Conservation (phyloP, 2,888 invertebrate genomes). For the Idaea biselata region DNA sequence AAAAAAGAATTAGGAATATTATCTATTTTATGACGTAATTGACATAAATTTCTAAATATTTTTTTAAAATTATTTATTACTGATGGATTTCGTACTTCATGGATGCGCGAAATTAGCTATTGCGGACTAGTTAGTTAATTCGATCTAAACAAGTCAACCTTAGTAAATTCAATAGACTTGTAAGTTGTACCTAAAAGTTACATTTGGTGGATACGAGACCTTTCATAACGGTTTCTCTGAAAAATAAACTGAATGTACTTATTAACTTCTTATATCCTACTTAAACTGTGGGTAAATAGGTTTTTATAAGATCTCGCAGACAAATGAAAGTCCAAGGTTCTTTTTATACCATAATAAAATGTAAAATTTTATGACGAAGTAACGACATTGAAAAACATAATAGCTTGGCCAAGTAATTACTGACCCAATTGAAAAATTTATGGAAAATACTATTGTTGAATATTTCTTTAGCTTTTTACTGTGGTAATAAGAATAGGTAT, state of each 20-base stretch:
- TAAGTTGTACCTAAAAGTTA: no score
- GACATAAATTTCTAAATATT: no score
- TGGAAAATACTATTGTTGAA: slow-evolving; percentile 21
- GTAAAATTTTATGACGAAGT: slow-evolving; percentile 47
- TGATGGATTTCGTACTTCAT: no score
- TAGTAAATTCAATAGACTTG: no score
- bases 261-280: neutral
- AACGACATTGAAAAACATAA: slow-evolving; percentile 33
- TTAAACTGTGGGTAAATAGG: neutral
- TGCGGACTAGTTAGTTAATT: no score
- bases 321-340: slow-evolving; percentile 36
- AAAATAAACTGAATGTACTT: neutral
- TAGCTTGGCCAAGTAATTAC: slow-evolving; percentile 23
- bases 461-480: neutral
- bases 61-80: no score
- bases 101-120: no score
- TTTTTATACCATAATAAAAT: slow-evolving; percentile 19
- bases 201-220: neutral
- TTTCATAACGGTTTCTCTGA: neutral
- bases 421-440: slow-evolving; percentile 32
- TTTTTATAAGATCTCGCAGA: slow-evolving; percentile 6
- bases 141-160: no score
- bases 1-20: no score
- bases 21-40: no score
- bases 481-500: neutral